Evolutionary conservation across 2,888 invertebrate genomes (phyloP).

Genomic region (Nemurella pictetii): DNA sequence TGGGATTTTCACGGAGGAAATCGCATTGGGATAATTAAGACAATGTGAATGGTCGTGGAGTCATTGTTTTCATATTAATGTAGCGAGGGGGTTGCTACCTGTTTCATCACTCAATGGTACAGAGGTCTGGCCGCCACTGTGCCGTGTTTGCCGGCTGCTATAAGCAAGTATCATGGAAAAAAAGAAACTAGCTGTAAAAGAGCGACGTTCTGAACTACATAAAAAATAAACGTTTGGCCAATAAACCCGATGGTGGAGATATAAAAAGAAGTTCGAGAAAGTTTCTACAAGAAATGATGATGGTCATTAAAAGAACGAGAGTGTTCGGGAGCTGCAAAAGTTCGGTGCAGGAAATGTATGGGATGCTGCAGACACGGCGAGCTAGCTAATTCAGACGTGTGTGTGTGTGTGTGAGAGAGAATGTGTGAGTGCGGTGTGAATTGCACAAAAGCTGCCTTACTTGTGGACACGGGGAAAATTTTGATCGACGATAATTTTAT

Average conservation of each 20-base stretch:
- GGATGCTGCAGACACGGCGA: background rate
- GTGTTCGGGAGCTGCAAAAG: background rate
- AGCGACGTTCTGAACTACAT: conserved; percentile 13
- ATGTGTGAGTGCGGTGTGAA: too few relatives aligned
- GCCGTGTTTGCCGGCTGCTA: background rate
- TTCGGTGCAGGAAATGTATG: background rate
- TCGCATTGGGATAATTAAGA: too few relatives aligned
- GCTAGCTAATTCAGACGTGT: background rate
- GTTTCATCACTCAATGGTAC: too few relatives aligned
- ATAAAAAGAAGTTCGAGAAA: conserved; percentile 18
- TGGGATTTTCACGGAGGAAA: too few relatives aligned
- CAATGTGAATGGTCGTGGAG: too few relatives aligned
- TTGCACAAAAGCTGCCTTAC: background rate
- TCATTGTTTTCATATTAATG: too few relatives aligned
- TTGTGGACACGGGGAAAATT: background rate
- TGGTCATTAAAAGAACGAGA: conserved; percentile 13
- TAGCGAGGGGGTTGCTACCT: too few relatives aligned
- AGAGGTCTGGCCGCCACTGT: too few relatives aligned
- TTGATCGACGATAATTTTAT: background rate
- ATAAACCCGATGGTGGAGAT: conserved; percentile 12
- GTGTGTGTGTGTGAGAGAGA: too few relatives aligned
- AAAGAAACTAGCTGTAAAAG: conserved; percentile 4
- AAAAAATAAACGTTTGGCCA: conserved; percentile 11
- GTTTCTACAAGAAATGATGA: conserved; percentile 16
- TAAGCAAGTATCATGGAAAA: background rate